These are phyloP conservation scores for Spinibarbus caldwelli DNA, from an alignment of 2,797 vertebrate genomes.

Conservation along the genomic window DNA sequence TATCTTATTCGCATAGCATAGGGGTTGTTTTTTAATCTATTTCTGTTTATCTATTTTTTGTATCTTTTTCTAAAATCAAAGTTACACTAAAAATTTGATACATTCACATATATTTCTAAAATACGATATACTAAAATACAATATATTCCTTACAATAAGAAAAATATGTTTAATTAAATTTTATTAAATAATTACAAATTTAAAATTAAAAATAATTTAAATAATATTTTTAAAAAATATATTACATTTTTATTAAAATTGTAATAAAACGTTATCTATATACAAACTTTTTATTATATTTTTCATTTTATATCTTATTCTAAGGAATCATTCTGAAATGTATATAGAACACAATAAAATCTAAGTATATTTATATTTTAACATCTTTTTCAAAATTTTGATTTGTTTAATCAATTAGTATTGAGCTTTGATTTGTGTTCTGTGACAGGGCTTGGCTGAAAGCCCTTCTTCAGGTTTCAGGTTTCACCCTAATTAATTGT, in stretches of 20 bases:
- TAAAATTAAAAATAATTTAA: no score
- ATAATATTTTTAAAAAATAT: no score
- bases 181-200: neutral
- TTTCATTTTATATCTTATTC: no score
- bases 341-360: no score
- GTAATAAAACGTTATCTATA: no score
- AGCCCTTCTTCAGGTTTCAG: neutral
- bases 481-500: constrained; percentile 20
- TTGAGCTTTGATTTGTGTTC: neutral
- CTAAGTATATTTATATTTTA: no score
- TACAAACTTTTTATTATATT: no score
- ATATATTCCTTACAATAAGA: neutral
- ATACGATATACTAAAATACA: neutral
- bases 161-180: neutral
- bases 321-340: no score
- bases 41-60: neutral
- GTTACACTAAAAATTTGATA: no score
- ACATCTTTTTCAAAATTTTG: neutral
- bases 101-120: no score
- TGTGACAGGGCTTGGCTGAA: neutral
- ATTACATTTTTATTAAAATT: no score
- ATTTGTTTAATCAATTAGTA: neutral
- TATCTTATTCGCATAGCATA: neutral
- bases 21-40: no score
- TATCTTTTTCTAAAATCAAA: neutral